A percentile compares a stretch with the other conserved stretches of the same genome.
These are phyloP conservation scores for Melipona bicolor DNA, from an alignment of 2,888 invertebrate species.

Conservation along the genomic window DNA sequence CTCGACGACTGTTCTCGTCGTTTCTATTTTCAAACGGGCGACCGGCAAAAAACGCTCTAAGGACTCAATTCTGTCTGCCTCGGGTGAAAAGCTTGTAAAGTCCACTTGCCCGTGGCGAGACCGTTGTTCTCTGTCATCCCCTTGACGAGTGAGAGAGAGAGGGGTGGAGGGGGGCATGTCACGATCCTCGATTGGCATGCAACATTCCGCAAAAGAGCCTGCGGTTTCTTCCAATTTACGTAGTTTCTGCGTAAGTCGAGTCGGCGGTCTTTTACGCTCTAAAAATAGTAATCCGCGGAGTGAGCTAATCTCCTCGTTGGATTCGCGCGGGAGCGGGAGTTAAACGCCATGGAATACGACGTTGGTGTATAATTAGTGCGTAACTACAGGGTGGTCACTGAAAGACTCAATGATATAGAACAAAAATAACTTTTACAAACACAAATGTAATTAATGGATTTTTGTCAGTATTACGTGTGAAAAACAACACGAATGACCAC, in stretches of 20 bases:
- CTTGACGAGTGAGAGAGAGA: neutral
- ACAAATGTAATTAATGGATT: too few relatives aligned
- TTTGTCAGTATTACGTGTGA: too few relatives aligned
- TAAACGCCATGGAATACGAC: constrained; percentile 65
- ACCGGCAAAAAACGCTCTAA: constrained; percentile 7
- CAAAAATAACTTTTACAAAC: too few relatives aligned
- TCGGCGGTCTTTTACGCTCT: constrained; percentile 56
- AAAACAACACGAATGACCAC: too few relatives aligned
- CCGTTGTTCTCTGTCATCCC: constrained; percentile 16
- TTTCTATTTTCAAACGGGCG: constrained; percentile 21
- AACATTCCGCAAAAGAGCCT: constrained; percentile 42
- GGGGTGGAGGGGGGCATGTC: neutral
- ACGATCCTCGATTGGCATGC: constrained; percentile 47
- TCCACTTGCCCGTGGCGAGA: constrained; percentile 38
- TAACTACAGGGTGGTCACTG: too few relatives aligned
- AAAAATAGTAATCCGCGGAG: constrained; percentile 68
- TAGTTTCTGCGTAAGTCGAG: constrained; percentile 3
- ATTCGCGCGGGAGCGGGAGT: constrained; percentile 51
- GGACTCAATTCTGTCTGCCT: constrained; percentile 34
- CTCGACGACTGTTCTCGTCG: neutral
- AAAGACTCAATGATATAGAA: too few relatives aligned
- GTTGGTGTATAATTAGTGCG: neutral
- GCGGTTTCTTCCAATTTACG: constrained; percentile 41
- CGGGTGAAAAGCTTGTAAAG: constrained; percentile 31
- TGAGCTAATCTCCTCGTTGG: constrained; percentile 69